Conservation (phyloP, 1,140 invertebrate species). For the Schlechtendalia chinensis region DNA sequence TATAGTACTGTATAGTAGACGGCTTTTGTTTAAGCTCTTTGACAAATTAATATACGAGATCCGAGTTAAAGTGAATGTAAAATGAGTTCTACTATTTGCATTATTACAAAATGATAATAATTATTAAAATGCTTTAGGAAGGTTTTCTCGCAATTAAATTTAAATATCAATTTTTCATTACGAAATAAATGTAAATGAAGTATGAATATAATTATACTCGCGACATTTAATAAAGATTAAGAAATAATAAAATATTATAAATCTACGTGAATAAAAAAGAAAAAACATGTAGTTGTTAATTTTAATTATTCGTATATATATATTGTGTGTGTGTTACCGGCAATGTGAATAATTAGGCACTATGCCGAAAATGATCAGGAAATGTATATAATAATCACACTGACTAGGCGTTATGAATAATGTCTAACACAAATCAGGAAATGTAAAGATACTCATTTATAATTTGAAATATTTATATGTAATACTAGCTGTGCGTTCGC, state of each 20-base stretch:
- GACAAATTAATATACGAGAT: background rate
- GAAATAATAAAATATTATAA: background rate
- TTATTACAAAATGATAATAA: background rate
- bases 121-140: background rate
- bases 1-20: background rate
- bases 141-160: background rate
- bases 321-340: background rate
- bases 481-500: too few species aligned
- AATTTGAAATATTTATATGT: too few species aligned
- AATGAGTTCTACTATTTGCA: background rate
- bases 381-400: too few species aligned
- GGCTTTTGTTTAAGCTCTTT: slow-evolving; percentile 18
- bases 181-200: background rate
- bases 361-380: too few species aligned
- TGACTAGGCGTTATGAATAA: too few species aligned
- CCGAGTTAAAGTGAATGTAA: background rate
- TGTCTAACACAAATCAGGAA: too few species aligned
- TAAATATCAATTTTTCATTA: slow-evolving; percentile 33
- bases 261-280: background rate
- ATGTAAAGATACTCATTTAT: too few species aligned
- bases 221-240: background rate
- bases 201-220: background rate
- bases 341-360: too few species aligned
- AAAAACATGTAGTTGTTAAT: background rate
- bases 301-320: too few species aligned